These are phyloP conservation scores for Mythimna pallens DNA, from an alignment of 2,888 invertebrate species.

Conservation along the genomic window DNA sequence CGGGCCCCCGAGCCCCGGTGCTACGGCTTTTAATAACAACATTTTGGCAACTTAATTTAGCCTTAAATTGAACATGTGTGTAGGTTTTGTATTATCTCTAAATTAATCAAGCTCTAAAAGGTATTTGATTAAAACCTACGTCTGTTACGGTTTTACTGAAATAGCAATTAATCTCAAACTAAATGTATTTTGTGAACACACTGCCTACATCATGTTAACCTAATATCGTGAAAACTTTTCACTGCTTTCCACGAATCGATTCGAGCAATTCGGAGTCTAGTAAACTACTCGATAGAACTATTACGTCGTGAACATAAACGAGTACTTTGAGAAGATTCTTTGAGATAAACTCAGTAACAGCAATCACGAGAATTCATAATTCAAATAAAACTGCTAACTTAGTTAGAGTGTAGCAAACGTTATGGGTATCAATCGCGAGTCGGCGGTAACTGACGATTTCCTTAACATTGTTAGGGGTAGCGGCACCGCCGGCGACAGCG, in stretches of 20 bases:
- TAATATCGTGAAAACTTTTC: not conserved
- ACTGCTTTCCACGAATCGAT: not conserved
- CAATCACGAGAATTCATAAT: constrained; percentile 46
- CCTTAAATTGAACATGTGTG: constrained; percentile 55
- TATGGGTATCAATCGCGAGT: constrained; percentile 69
- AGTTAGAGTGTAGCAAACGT: constrained; percentile 58
- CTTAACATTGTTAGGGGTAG: constrained; percentile 71
- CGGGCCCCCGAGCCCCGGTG: constrained; percentile 11
- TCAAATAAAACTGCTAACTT: constrained; percentile 60
- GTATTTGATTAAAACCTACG: constrained; percentile 28
- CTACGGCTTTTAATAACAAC: constrained; percentile 59
- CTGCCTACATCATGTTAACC: not conserved
- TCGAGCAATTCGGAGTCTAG: constrained; percentile 1
- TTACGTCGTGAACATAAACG: constrained; percentile 29
- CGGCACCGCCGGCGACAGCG: not conserved
- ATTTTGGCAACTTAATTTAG: constrained; percentile 60
- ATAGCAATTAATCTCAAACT: constrained; percentile 15
- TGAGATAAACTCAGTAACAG: constrained; percentile 32
- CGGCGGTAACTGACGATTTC: constrained; percentile 72
- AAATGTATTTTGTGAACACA: not conserved
- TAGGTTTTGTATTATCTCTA: constrained; percentile 39
- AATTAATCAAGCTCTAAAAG: constrained; percentile 45
- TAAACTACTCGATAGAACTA: constrained; percentile 26
- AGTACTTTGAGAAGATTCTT: constrained; percentile 21
- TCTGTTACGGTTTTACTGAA: constrained; percentile 15